Evolutionary conservation across 37 sponge, comb jelly and placozoan species (phyloP), one percentile per base, ranked within the genome.

Genomic region (Cliona cf. orientalis): DNA sequence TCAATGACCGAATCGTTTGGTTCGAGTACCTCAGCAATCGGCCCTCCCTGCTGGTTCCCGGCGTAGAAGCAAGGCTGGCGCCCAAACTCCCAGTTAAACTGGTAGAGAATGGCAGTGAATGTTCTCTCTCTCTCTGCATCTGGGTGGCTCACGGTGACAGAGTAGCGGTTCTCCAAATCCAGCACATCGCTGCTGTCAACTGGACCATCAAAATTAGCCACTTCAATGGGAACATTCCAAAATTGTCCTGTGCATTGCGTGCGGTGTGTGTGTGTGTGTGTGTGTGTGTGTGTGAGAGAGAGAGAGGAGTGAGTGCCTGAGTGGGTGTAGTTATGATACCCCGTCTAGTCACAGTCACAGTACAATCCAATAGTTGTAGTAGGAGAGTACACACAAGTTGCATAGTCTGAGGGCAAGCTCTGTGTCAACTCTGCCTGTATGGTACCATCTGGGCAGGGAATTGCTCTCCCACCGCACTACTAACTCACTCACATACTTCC

Each of bases 1-100:
- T 80, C 80, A 57, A 87, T 87, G 2, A 87, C 87, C 1, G 87
- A 80, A 46, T 87, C 87, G 33, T 80, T 80, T 31, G 87, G 87
- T 19, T 59, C 71, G 2, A 22, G 56, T 0, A 87, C 74, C 55
- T 87, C 87, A 31, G 36, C 35, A 31, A 87, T 79, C 0, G 72
- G 35, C 34, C 87, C 87, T 32, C 67, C 87, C 60, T 87, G 87
- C n/a, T 36, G 53, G 75, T 87, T 38, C 21, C 87, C 87, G 23
- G 42, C 80, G 64, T 87, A 80, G 38, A 87, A 66, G 37, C 89
- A 89, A 34, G 43, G 64, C 2, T 39, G 29, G 22, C 21, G 39
- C 4, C 46, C 22, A 28, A 59, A 46, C 40, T 81, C 79, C 89
- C 89, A 89, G 44, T 82, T 71, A 42, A 58, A 14, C 22, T 25